Conservation (phyloP, 1,140 invertebrate genomes). For the Leptinotarsa texana region DNA sequence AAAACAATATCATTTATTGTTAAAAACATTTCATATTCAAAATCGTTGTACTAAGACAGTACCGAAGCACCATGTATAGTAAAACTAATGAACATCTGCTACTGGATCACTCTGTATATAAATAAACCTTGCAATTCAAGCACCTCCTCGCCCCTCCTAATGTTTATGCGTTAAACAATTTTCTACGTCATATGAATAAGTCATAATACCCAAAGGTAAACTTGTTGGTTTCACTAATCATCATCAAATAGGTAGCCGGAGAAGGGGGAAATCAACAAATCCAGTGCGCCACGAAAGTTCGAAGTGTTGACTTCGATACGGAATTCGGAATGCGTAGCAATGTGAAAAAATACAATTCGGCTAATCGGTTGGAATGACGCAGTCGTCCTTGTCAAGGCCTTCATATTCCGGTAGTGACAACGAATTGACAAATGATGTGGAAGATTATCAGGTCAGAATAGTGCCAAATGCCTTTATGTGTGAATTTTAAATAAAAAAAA, state of each 20-base stretch:
- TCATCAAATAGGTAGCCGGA: background rate
- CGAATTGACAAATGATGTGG: background rate
- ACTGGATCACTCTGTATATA: too few relatives aligned
- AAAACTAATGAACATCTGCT: too few relatives aligned
- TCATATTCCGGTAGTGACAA: conserved; percentile 22
- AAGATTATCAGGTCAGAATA: conserved; percentile 11
- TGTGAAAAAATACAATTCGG: conserved; percentile 14
- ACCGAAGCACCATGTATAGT: too few relatives aligned
- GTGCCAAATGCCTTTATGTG: background rate
- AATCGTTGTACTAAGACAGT: too few relatives aligned
- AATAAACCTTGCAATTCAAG: background rate
- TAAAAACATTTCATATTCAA: too few relatives aligned
- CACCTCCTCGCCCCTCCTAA: background rate
- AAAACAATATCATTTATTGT: too few relatives aligned
- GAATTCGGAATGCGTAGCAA: background rate
- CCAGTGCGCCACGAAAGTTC: conserved; percentile 2
- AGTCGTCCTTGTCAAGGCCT: conserved; percentile 15
- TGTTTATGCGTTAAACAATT: background rate
- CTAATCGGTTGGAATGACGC: conserved; percentile 15
- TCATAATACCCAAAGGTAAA: background rate
- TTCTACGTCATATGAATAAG: background rate
- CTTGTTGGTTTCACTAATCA: background rate
- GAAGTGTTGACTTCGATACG: background rate
- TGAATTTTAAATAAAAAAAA: too few relatives aligned
- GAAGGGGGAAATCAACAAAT: background rate